Evolutionary conservation across 2,797 vertebrate species (phyloP), one percentile per base, ranked within the genome.

Genomic region (Onychomys leucogaster): DNA sequence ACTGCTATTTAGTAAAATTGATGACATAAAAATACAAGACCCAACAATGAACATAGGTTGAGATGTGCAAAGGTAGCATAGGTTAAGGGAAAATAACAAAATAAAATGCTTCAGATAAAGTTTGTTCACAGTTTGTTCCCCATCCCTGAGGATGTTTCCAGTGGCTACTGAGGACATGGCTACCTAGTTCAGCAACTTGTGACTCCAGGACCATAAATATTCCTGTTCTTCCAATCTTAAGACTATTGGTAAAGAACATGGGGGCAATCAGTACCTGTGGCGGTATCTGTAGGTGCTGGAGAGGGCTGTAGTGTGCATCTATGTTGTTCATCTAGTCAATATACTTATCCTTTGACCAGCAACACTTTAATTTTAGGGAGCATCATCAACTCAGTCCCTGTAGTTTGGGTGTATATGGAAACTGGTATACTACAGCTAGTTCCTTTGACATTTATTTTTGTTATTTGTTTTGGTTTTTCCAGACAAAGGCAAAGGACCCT

Each of bases 91-190:
- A 52, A 87, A 76, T 63, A 43, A 73, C 2, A 63, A 76, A 92
- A 75, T 91, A 86, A 61, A 94, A 71, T 3, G 14, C 52, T 67
- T 96, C 87, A 81, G 65, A 46, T 89, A 87, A 16, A 91, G 29
- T 92, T 95, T 89, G 59, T 82, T 87, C 87, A 37, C 37, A 87
- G 88, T 84, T 93, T 81, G 23, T 88, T 78, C 88, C 80, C 49
- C 32, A 80, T 71, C 61, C 52, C 43, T n/a, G 52, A 92, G 71
- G 34, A 57, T 11, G 76, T 90, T 90, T 13, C 2, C 41, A 83
- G 59, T 81, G 78, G 52, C 16, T 89, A 37, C 80, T 89, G 73
- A 83, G 59, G 49, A 90, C 75, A 17, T 27, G 19, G 14, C 46
- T 81, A 57, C 13, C 27, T 78, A n/a, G 4, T 29, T 84, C 55